These are phyloP conservation scores for Hoplodrina ambigua DNA, from an alignment of 2,888 invertebrate species.

Conservation along the genomic window DNA sequence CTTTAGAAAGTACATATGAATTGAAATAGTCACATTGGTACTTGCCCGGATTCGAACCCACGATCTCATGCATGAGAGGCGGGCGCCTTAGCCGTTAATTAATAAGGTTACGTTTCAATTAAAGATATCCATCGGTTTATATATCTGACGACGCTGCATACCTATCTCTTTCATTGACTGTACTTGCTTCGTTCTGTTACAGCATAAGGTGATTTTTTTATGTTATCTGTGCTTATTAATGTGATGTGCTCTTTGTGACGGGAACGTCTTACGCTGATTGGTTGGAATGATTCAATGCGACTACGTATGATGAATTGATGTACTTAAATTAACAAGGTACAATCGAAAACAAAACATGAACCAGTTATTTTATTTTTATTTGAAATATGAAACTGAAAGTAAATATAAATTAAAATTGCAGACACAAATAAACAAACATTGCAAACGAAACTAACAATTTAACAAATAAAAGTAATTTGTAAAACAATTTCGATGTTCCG, in stretches of 20 bases:
- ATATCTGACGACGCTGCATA: too few species aligned
- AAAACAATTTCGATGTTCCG: slow-evolving; percentile 49
- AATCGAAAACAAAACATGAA: not conserved
- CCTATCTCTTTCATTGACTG: too few species aligned
- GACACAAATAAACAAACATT: slow-evolving; percentile 24
- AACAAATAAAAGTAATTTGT: slow-evolving; percentile 36
- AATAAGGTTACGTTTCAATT: too few species aligned
- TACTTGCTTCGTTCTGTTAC: slow-evolving; percentile 44
- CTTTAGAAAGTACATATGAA: too few species aligned
- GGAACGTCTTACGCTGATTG: slow-evolving; percentile 3
- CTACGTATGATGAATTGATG: not conserved
- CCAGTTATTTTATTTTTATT: not conserved
- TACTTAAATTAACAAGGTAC: slow-evolving; percentile 17
- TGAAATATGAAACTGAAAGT: slow-evolving; percentile 15
- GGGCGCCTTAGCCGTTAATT: too few species aligned
- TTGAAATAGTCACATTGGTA: too few species aligned
- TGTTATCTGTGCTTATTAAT: slow-evolving; percentile 41
- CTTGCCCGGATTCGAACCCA: too few species aligned
- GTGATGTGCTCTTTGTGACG: slow-evolving; percentile 24
- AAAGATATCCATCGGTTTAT: too few species aligned
- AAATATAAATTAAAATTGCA: slow-evolving; percentile 33
- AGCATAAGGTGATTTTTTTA: slow-evolving; percentile 38
- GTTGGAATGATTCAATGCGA: slow-evolving; percentile 7
- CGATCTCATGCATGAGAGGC: too few species aligned
- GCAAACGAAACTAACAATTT: slow-evolving; percentile 10